Evolutionary conservation across 2,888 invertebrate species (phyloP).

Genomic region (Heliothis peltigera): DNA sequence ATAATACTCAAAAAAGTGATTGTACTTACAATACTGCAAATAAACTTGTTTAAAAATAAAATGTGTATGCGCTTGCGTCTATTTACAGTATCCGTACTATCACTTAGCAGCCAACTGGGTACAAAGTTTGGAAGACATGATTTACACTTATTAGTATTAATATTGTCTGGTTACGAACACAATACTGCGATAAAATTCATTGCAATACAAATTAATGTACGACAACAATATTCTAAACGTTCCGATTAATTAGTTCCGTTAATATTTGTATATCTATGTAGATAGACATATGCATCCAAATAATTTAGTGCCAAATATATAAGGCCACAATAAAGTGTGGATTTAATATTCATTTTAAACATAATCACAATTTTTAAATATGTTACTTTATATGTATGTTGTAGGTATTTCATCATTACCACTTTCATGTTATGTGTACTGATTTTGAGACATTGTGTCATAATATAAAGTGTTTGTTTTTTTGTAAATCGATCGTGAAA

Average conservation of each 20-base stretch:
- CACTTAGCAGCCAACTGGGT: slow-evolving; percentile 41
- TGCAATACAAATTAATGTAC: slow-evolving; percentile 64
- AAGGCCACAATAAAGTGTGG: slow-evolving; percentile 74
- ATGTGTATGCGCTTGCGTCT: slow-evolving; percentile 23
- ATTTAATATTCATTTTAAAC: slow-evolving; percentile 73
- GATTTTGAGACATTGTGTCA: slow-evolving; percentile 76
- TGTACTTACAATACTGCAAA: slow-evolving; percentile 45
- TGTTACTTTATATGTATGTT: slow-evolving; percentile 64
- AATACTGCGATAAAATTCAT: slow-evolving; percentile 55
- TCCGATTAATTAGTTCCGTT: slow-evolving; percentile 70
- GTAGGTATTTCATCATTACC: slow-evolving; percentile 64
- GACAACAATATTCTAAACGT: slow-evolving; percentile 74
- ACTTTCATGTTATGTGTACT: slow-evolving; percentile 72
- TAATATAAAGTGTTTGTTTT: slow-evolving; percentile 70
- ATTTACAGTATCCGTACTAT: slow-evolving; percentile 40
- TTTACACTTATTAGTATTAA: slow-evolving; percentile 55
- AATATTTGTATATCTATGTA: slow-evolving; percentile 76
- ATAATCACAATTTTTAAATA: slow-evolving; percentile 81
- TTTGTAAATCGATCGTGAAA: slow-evolving; percentile 69
- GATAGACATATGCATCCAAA: slow-evolving; percentile 87
- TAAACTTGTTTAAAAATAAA: slow-evolving; percentile 25
- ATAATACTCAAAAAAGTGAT: slow-evolving; percentile 46
- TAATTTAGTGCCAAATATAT: slow-evolving; percentile 88
- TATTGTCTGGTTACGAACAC: slow-evolving; percentile 65
- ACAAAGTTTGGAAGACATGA: slow-evolving; percentile 48